Evolutionary conservation across 2,113 vertebrate genomes (phyloP).

Genomic region (Rhabdomys dilectus): DNA sequence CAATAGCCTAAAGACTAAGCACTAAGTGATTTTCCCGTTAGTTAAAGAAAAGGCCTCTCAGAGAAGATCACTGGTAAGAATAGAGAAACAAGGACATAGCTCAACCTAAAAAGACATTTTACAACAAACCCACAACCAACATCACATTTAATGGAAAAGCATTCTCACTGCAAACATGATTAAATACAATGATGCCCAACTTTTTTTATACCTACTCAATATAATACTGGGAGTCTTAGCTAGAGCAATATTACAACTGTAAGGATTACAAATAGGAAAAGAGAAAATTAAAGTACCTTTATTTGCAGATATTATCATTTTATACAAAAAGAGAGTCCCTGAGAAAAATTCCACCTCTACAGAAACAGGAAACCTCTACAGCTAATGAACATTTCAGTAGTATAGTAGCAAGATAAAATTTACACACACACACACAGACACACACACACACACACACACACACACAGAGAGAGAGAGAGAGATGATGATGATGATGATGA

Average conservation of each 20-base stretch:
- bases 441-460: not conserved
- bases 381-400: not conserved
- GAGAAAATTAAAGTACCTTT: not conserved
- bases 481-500: too few species aligned
- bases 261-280: not conserved
- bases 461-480: not conserved
- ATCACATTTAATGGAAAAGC: too few species aligned
- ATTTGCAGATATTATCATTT: not conserved
- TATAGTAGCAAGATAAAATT: not conserved
- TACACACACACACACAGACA: not conserved
- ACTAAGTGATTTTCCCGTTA: too few species aligned
- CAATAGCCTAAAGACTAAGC: too few species aligned
- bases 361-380: not conserved
- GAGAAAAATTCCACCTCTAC: not conserved
- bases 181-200: too few species aligned
- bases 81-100: too few species aligned
- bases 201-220: not conserved
- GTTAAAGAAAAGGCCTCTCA: too few species aligned
- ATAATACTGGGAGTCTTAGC: not conserved
- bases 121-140: too few species aligned
- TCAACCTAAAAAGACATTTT: too few species aligned
- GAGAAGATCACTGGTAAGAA: too few species aligned
- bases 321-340: not conserved
- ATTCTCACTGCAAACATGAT: too few species aligned
- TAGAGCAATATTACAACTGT: not conserved